Percentiles rank a stretch among this genome's conserved stretches.
phyloP scores from a whole-genome alignment of 1,140 invertebrate species.

The Conus betulinus region DNA sequence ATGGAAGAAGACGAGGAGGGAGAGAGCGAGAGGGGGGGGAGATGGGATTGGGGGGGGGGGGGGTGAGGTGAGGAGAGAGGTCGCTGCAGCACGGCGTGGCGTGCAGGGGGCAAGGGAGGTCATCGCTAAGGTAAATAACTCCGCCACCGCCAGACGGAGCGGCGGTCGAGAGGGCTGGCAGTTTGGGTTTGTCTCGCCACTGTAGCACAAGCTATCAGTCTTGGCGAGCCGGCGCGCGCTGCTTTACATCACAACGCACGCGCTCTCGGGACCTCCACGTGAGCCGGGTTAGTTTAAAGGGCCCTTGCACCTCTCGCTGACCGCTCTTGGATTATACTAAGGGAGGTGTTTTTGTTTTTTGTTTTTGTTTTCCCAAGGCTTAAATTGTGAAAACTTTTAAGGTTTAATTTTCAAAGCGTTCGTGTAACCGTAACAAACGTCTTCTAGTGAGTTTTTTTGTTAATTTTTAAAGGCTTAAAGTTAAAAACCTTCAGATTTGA shows the following conservation, averaged over 20 bases:
- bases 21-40: background rate
- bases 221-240: conserved; percentile 16
- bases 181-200: conserved; percentile 41
- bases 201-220: conserved; percentile 38
- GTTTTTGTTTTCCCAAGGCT: no score
- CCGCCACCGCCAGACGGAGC: conserved; percentile 26
- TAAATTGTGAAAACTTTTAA: no score
- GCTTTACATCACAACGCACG: conserved; percentile 33
- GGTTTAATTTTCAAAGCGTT: no score
- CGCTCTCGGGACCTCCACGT: conserved; percentile 16
- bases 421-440: no score
- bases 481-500: no score
- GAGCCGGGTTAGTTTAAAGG: background rate
- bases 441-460: no score
- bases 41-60: background rate
- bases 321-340: no score
- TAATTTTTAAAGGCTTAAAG: no score
- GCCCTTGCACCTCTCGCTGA: no score
- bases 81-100: background rate
- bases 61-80: background rate
- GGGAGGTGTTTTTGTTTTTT: no score
- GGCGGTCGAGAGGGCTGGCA: conserved; percentile 19
- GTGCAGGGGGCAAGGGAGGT: conserved; percentile 20
- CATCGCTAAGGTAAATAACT: conserved; percentile 41
- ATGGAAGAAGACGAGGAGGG: background rate